phyloP scores from a whole-genome alignment of 2,797 vertebrate species.

The Parauchenoglanis punctatus region DNA sequence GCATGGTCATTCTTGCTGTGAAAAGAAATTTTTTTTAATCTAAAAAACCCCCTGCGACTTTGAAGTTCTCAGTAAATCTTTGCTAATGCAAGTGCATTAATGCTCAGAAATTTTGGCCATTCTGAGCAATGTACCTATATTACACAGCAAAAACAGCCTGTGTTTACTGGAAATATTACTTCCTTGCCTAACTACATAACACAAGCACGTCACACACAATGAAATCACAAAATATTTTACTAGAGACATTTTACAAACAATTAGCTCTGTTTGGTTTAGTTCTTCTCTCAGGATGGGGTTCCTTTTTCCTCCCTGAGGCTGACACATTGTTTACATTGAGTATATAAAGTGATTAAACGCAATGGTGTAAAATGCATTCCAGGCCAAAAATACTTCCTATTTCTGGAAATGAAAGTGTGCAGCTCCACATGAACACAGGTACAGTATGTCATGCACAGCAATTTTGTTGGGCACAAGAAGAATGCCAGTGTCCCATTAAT shows the following conservation, averaged over 20 bases:
- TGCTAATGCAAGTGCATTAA: too few relatives aligned
- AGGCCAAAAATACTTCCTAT: constrained; percentile 35
- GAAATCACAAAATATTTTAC: not conserved
- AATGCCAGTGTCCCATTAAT: not conserved
- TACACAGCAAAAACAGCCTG: not conserved
- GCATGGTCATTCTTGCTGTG: not conserved
- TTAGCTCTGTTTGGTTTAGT: not conserved
- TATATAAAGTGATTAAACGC: constrained; percentile 3
- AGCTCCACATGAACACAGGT: not conserved
- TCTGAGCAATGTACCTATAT: not conserved
- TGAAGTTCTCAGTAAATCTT: not conserved
- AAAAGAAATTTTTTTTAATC: constrained; percentile 3
- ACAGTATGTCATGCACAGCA: not conserved
- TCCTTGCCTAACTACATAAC: constrained; percentile 2
- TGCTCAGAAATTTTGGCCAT: not conserved
- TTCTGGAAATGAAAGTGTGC: constrained; percentile 16
- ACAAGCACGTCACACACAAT: not conserved
- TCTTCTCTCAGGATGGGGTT: constrained; percentile 44
- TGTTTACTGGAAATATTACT: constrained; percentile 2
- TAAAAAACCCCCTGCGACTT: not conserved
- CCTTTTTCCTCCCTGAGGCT: constrained; percentile 36
- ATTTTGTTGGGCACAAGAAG: not conserved
- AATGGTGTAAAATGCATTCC: not conserved
- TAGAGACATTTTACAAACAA: not conserved
- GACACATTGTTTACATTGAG: not conserved